Conservation (phyloP, 2,113 vertebrate genomes). For the Stigmatopora argus region DNA sequence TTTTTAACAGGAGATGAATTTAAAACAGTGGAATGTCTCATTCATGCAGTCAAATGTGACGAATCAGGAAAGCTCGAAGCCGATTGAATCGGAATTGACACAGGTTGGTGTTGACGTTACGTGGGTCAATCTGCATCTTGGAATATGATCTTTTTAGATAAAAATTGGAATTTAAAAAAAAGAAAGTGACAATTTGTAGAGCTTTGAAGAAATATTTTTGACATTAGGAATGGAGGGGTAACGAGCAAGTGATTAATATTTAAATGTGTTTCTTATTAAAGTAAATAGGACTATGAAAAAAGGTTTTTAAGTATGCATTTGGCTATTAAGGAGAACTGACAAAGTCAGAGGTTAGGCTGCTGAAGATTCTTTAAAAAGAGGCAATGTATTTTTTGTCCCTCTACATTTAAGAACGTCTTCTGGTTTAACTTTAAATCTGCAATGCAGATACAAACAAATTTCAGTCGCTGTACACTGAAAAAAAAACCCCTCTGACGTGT, state of each 20-base stretch:
- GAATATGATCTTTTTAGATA: not conserved
- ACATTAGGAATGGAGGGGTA: too few species aligned
- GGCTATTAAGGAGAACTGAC: too few species aligned
- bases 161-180: not conserved
- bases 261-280: too few species aligned
- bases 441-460: not conserved
- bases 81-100: not conserved
- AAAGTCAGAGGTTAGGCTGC: too few species aligned
- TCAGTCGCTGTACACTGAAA: not conserved
- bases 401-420: too few species aligned
- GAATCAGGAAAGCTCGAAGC: not conserved
- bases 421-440: not conserved
- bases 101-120: not conserved
- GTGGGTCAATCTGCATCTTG: not conserved
- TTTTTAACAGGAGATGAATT: not conserved
- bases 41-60: slow-evolving; percentile 1
- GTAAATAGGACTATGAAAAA: too few species aligned
- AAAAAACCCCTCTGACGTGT: not conserved
- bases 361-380: too few species aligned
- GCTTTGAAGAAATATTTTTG: not conserved
- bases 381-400: too few species aligned
- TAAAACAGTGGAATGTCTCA: slow-evolving; percentile 1
- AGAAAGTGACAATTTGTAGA: not conserved
- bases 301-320: too few species aligned
- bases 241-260: too few species aligned